Evolutionary conservation across 2,797 vertebrate genomes (phyloP).

Genomic region (Erethizon dorsatum): DNA sequence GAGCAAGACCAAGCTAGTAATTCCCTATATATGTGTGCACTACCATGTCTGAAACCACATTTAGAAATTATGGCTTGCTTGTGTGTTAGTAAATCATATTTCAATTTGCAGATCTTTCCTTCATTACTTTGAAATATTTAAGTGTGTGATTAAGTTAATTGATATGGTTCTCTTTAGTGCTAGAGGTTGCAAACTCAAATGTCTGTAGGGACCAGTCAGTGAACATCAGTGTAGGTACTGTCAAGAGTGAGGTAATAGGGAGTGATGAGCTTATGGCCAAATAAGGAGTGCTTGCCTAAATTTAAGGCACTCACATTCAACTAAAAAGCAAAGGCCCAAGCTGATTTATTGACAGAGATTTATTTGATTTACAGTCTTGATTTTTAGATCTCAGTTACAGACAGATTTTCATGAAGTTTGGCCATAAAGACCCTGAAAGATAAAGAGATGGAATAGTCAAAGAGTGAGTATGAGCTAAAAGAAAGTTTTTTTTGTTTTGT

Average conservation of each 20-base stretch:
- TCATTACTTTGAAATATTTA: neutral
- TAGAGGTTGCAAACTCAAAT: neutral
- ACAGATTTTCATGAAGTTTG: neutral
- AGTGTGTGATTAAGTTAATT: neutral
- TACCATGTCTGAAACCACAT: neutral
- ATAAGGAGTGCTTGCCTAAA: neutral
- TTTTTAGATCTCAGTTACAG: neutral
- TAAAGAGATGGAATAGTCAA: neutral
- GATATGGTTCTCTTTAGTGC: neutral
- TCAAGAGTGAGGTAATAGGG: neutral
- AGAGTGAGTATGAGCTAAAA: neutral
- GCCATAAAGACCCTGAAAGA: neutral
- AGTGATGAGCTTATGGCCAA: neutral
- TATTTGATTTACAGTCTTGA: neutral
- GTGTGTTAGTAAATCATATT: neutral
- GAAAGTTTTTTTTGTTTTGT: neutral
- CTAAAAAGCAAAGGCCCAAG: neutral
- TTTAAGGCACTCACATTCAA: neutral
- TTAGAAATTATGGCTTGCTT: conserved; percentile 14
- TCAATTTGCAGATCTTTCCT: conserved; percentile 13
- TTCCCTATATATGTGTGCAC: neutral
- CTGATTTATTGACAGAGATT: neutral
- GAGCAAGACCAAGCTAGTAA: conserved; percentile 26
- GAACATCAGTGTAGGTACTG: neutral
- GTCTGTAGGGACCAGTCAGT: neutral